Evolutionary conservation across 2,888 invertebrate species (phyloP), one percentile per base, ranked within the genome.

Genomic region (Lymantria dispar): DNA sequence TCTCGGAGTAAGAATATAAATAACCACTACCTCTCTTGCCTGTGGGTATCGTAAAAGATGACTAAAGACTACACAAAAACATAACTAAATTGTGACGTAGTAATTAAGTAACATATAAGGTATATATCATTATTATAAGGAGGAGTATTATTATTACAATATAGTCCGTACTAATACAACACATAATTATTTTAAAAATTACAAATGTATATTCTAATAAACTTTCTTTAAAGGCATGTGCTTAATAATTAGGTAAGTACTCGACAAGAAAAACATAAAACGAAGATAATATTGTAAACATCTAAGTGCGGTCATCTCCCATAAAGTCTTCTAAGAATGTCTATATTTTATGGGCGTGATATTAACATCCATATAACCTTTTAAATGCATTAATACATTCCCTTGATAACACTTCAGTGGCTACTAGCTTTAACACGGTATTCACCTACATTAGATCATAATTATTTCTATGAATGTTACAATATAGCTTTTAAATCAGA

Each of bases 371-470:
- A 76, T 78, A 75, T 68, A 76, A 72, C 80, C 78, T 83, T 83
- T 80, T 73, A 74, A 83, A 80, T 83, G 85, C 87, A 88, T 87
- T 87, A 85, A 80, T 83, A 74, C 74, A 82, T 80, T 78, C 78
- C 66, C 61, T 69, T 80, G 75, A 82, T 84, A 80, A 80, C 72
- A 76, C 71, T 72, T 58, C 54, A 30, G 38, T 66, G 67, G 69
- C 78, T 77, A 74, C 74, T 68, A 71, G 58, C 69, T 73, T 78
- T 83, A 83, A 81, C 81, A 71, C 8, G 33, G 8, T 33, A 33
- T 10, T 2, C 22, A 22, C 2, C 3, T 5, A 5, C 22, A 3
- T 22, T 5, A 22, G 22, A 22, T 22, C 22, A 22, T 22, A 5
- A 5, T 22, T 22, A 22, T 22, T 22, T 22, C 22, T 22, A 5